A percentile compares a stretch with the other conserved stretches of the same genome.
Conservation (phyloP, 30 jellyfish, hydroid and myxozoan species). For the Pseudorhiza aurosa region DNA sequence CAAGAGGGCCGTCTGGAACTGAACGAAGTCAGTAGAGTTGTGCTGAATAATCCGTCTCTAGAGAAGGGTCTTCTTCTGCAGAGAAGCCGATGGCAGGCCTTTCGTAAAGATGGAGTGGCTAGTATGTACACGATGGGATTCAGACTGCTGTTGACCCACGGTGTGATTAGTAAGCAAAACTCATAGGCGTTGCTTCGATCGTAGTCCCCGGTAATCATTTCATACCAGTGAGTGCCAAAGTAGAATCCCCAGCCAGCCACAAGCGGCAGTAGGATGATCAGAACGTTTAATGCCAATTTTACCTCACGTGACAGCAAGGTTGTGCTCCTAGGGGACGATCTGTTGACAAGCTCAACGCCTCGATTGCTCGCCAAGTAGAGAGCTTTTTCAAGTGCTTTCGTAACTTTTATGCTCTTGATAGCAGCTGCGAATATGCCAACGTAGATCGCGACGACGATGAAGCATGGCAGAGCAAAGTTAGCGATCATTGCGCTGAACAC, state of each 20-base stretch:
- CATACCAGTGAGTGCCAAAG: constrained; percentile 82
- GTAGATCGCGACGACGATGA: constrained; percentile 54
- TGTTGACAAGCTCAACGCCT: neutral
- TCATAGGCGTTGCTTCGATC: constrained; percentile 56
- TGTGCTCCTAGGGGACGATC: neutral
- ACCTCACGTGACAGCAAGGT: constrained; percentile 41
- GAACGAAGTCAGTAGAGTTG: constrained; percentile 29
- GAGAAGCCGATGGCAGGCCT: constrained; percentile 61
- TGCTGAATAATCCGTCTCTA: constrained; percentile 9
- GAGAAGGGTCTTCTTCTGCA: constrained; percentile 9
- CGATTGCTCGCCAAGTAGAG: constrained; percentile 21
- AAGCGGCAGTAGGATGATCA: constrained; percentile 77
- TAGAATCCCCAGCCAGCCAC: constrained; percentile 87
- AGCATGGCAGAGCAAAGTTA: constrained; percentile 66
- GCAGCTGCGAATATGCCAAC: constrained; percentile 51
- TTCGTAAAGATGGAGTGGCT: constrained; percentile 67
- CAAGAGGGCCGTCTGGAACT: constrained; percentile 56
- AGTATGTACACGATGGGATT: constrained; percentile 78
- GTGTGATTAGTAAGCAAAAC: constrained; percentile 63
- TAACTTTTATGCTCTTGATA: constrained; percentile 49
- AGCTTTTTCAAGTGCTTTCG: constrained; percentile 66
- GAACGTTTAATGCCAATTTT: constrained; percentile 55
- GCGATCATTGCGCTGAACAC: constrained; percentile 62
- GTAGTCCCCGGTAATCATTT: constrained; percentile 36
- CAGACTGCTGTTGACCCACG: constrained; percentile 84